Evolutionary conservation across 2,797 vertebrate species (phyloP).

Genomic region (Onychomys arenicola): DNA sequence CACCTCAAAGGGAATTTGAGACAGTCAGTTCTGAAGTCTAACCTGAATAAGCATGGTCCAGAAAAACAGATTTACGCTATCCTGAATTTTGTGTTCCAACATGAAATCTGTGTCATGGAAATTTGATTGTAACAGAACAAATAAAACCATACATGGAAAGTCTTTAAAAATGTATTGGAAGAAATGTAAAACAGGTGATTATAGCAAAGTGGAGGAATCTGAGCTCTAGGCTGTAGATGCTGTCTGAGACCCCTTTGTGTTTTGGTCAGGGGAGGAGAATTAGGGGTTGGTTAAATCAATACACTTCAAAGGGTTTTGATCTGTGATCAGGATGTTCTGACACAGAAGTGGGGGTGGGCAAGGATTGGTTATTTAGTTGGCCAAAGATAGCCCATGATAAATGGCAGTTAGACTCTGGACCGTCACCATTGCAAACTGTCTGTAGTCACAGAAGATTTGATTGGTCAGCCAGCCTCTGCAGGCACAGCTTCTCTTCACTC

Average conservation of each 20-base stretch:
- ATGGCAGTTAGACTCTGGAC: neutral
- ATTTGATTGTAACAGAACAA: neutral
- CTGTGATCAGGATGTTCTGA: neutral
- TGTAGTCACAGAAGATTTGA: too few relatives aligned
- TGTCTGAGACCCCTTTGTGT: neutral
- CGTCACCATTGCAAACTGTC: neutral
- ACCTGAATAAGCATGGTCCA: neutral
- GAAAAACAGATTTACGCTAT: neutral
- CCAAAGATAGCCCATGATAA: neutral
- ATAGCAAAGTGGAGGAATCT: neutral
- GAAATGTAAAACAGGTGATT: neutral
- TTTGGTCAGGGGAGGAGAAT: neutral
- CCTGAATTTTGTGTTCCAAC: neutral
- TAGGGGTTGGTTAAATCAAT: neutral
- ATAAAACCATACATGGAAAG: neutral
- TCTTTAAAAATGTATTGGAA: neutral
- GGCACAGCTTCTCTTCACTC: neutral
- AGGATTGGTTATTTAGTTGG: neutral
- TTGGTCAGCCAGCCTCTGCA: neutral
- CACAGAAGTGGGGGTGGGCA: too few relatives aligned
- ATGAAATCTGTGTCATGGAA: neutral
- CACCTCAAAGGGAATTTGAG: neutral
- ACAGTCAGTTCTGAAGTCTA: neutral
- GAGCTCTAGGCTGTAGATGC: too few relatives aligned
- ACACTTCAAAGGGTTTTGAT: neutral